phyloP scores from a whole-genome alignment of 2,888 invertebrate species.

The Emmelina monodactyla region DNA sequence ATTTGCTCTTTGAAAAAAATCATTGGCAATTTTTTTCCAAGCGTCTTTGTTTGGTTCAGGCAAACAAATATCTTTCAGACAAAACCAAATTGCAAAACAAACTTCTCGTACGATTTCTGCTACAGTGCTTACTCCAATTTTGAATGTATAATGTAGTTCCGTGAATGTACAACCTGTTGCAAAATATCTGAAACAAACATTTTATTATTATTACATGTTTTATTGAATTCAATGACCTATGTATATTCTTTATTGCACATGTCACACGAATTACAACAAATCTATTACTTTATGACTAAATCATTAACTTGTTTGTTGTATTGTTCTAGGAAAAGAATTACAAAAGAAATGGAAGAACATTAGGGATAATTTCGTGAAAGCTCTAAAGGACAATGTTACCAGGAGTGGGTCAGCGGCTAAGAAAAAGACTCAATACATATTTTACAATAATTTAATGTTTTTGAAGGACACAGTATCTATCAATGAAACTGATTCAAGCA shows the following conservation, averaged over 20 bases:
- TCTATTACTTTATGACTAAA: too few species aligned
- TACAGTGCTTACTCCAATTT: constrained; percentile 16
- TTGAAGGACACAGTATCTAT: constrained; percentile 14
- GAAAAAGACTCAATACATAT: constrained; percentile 14
- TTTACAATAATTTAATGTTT: constrained; percentile 15
- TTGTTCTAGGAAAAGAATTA: constrained; percentile 13
- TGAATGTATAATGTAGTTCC: constrained; percentile 12
- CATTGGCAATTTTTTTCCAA: constrained; percentile 16
- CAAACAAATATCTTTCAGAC: constrained; percentile 17
- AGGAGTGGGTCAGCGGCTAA: constrained; percentile 14
- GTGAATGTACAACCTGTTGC: constrained; percentile 10
- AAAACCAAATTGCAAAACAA: constrained; percentile 13
- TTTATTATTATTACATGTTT: neutral
- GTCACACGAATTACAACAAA: too few species aligned
- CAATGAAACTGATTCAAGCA: constrained; percentile 9
- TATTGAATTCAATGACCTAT: neutral
- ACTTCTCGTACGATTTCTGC: constrained; percentile 19
- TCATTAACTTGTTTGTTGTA: constrained; percentile 12
- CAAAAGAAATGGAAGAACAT: constrained; percentile 15
- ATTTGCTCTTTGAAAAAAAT: constrained; percentile 15
- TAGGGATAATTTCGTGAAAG: constrained; percentile 14
- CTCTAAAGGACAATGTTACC: constrained; percentile 12
- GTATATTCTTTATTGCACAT: too few species aligned
- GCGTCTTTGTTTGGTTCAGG: constrained; percentile 16
- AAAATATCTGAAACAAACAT: constrained; percentile 1